Conservation (phyloP, 2,797 vertebrate species). For the Dermochelys coriacea region DNA sequence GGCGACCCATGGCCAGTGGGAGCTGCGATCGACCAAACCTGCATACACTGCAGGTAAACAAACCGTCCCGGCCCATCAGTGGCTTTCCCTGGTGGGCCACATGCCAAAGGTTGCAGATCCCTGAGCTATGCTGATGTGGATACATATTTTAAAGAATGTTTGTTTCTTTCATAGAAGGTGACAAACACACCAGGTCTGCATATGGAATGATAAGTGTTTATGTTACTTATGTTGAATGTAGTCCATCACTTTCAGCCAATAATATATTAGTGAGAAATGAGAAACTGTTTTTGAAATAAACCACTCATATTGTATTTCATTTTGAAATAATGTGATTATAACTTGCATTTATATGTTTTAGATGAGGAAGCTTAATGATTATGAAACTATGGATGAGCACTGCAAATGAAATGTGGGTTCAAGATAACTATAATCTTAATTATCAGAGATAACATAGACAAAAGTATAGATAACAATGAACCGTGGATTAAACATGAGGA, state of each 20-base stretch:
- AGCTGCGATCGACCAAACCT: no score
- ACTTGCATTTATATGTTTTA: neutral
- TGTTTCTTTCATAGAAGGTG: neutral
- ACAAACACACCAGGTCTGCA: neutral
- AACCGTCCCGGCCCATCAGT: no score
- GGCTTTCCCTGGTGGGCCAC: no score
- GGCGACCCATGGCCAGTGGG: no score
- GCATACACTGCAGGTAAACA: no score
- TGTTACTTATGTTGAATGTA: neutral
- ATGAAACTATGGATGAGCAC: neutral
- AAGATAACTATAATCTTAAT: neutral
- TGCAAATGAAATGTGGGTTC: neutral
- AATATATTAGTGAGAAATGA: neutral
- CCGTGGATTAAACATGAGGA: neutral
- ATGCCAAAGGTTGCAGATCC: no score
- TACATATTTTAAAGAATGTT: neutral
- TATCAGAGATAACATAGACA: neutral
- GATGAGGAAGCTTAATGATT: neutral
- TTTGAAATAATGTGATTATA: neutral
- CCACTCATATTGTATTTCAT: neutral
- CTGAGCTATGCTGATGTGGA: neutral
- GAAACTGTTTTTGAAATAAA: neutral
- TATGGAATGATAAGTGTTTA: neutral
- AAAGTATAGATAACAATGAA: neutral
- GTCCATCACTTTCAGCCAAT: neutral